These are phyloP conservation scores for Tupaia tana DNA, from an alignment of 2,113 vertebrate genomes.

Conservation along the genomic window DNA sequence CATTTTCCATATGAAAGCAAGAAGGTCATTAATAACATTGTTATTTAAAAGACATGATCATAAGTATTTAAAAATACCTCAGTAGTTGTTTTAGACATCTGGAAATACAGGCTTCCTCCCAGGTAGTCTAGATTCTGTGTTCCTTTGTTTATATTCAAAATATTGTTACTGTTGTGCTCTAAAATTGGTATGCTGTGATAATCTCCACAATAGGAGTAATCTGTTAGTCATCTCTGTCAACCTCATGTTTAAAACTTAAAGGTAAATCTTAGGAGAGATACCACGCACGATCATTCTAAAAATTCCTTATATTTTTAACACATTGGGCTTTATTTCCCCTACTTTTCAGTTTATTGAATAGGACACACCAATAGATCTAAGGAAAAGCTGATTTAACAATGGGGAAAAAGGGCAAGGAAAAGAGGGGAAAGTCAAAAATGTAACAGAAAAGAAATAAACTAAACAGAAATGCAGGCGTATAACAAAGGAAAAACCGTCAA, in stretches of 20 bases:
- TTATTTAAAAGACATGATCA: slow-evolving; percentile 42
- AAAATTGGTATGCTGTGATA: background rate
- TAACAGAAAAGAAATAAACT: background rate
- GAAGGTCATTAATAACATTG: slow-evolving; percentile 12
- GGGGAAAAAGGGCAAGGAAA: background rate
- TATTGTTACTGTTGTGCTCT: background rate
- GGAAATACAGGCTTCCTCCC: background rate
- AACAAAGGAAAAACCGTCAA: background rate
- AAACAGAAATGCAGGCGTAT: background rate
- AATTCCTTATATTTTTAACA: background rate
- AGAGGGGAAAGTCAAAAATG: background rate
- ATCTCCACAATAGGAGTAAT: background rate
- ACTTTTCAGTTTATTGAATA: background rate
- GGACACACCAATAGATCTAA: background rate
- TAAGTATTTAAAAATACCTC: slow-evolving; percentile 51
- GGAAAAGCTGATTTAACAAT: background rate
- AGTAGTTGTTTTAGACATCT: background rate
- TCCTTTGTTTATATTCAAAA: background rate
- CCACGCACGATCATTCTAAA: background rate
- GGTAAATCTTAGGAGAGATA: background rate
- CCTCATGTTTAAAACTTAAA: slow-evolving; percentile 1
- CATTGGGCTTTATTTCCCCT: background rate
- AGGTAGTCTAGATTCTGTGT: background rate
- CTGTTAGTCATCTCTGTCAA: background rate
- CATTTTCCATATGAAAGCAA: background rate